phyloP scores from a whole-genome alignment of 2,797 vertebrate species.

The Sebastolobus alascanus region DNA sequence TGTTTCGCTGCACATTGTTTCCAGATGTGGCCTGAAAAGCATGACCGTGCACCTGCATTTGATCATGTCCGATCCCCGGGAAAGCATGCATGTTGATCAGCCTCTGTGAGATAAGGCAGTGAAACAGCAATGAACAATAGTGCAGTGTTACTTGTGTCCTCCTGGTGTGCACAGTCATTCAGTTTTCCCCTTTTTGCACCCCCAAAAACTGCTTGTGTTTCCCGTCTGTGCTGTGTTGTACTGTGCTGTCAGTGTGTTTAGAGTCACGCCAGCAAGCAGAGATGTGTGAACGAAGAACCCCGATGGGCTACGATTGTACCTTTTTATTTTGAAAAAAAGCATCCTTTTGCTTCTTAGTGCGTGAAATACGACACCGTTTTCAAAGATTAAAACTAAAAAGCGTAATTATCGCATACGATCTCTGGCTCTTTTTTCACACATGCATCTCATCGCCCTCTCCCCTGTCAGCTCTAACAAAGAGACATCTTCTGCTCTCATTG shows the following conservation, averaged over 20 bases:
- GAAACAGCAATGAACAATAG: constrained; percentile 85
- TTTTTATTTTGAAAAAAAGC: background rate
- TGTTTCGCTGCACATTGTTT: constrained; percentile 52
- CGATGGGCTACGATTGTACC: constrained; percentile 3
- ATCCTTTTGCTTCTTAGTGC: constrained; percentile 10
- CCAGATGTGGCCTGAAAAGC: constrained; percentile 58
- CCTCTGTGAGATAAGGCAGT: constrained; percentile 82
- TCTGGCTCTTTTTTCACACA: constrained; percentile 79
- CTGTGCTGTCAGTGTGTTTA: constrained; percentile 33
- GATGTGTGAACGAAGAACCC: constrained; percentile 78
- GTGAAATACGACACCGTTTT: constrained; percentile 17
- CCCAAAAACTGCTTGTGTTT: constrained; percentile 61
- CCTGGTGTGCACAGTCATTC: constrained; percentile 67
- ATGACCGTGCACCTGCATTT: constrained; percentile 61
- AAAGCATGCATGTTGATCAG: constrained; percentile 68
- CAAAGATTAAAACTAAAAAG: constrained; percentile 38
- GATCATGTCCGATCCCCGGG: constrained; percentile 28
- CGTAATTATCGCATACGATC: constrained; percentile 15
- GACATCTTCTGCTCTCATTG: constrained; percentile 77
- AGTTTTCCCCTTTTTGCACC: constrained; percentile 61
- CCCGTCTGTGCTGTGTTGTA: constrained; percentile 63
- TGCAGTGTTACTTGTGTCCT: constrained; percentile 66
- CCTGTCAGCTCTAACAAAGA: constrained; percentile 78
- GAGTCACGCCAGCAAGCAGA: constrained; percentile 71
- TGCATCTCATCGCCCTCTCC: constrained; percentile 69